Base-by-base conservation (phyloP, 2,113 vertebrate genomes). In the Malurus melanocephalus region DNA sequence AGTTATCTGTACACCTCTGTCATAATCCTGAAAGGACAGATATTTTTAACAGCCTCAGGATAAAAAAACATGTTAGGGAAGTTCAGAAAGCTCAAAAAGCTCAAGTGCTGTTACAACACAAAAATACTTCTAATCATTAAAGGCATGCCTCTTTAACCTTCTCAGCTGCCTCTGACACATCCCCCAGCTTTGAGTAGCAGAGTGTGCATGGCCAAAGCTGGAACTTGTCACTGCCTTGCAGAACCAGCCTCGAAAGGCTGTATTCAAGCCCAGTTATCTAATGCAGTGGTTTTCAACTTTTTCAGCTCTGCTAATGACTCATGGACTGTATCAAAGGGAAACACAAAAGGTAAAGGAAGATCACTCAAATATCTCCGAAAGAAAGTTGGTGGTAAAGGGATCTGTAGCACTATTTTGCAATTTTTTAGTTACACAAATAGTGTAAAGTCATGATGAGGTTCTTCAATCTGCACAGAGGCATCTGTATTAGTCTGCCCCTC, bases 1-100 rank as follows among this genome's bases (percentile, higher is more conserved):
- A 94, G 46, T 46, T 95, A 73, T 94, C 91, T 89, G 71, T 73
- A 93, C 81, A 95, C 93, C 89, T 94, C 95, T 94, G 91, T 92
- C 81, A 89, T 68, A 81, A 55, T 82, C 78, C 87, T 93, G 59
- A 94, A 94, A 94, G 40, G 19, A 80, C 26, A 80, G 64, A 85
- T 61, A 91, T 90, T 95, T 92, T 89, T 94, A 93, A 92, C 72
- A 85, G 79, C 75, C 75, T 90, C 67, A 33, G 81, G 91, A 92
- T 90, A 85, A 90, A 93, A 93, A 95, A 95, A 89, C 67, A 93
- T 19, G 32, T 82, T 95, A 12, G 2, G 40, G 28, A 92, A 94
- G 85, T 94, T 93, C 92, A 90, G 84, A 88, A 87, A 38, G 38
- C 38, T 38, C 38, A 38, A 38, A 38, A 94, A 94, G 55, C 87